Percentiles rank a stretch among this genome's conserved stretches.
Conservation (phyloP, 2,113 vertebrate species). For the Pteruthius melanotis region DNA sequence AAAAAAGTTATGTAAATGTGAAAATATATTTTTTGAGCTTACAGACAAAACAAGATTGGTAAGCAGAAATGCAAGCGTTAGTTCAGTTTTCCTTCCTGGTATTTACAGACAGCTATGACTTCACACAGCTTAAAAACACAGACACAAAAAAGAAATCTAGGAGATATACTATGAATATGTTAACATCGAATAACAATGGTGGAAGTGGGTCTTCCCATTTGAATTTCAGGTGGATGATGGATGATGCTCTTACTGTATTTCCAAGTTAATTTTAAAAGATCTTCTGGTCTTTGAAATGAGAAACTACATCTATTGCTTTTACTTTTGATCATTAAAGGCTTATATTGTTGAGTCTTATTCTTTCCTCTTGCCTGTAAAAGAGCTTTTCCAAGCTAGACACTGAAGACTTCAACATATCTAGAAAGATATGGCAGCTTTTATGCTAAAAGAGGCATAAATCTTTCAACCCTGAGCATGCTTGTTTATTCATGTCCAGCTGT, state of each 20-base stretch:
- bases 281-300: not conserved
- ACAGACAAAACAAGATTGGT: not conserved
- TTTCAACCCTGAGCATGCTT: not conserved
- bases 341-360: not conserved
- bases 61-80: constrained; percentile 3
- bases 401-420: not conserved
- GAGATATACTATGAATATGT: not conserved
- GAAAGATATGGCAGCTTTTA: not conserved
- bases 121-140: not conserved
- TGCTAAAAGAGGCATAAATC: not conserved
- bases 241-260: not conserved
- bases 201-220: not conserved
- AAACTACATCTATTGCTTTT: not conserved
- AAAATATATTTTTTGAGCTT: not conserved
- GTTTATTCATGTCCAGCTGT: not conserved
- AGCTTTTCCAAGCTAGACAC: not conserved
- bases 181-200: not conserved
- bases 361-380: not conserved
- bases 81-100: not conserved
- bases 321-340: not conserved
- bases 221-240: not conserved
- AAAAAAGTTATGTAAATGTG: not conserved
- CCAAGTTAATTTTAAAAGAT: not conserved
- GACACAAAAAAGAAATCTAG: not conserved
- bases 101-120: not conserved